Evolutionary conservation across 1,140 invertebrate species (phyloP), one percentile per base, ranked within the genome.

Genomic region (Macrocentrus cingulum): DNA sequence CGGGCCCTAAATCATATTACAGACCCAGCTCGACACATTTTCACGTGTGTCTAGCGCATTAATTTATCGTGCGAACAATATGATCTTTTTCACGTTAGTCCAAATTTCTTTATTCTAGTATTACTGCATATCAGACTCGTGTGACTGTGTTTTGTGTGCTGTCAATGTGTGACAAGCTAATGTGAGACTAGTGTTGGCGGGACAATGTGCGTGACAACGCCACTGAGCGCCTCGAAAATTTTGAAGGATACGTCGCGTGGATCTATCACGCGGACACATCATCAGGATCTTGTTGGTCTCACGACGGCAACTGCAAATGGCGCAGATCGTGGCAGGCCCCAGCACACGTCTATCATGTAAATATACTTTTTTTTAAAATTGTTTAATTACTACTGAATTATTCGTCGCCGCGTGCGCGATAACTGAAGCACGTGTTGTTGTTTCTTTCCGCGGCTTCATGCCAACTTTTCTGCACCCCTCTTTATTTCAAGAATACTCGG

Each of bases 341-440:
- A 71, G 45, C 76, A 77, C 67, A 79, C 76, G 59, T 79, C 77
- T 60, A 77, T 79, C 75, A 76, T 79, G 77, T 80, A 76, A 78
- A 70, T 76, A 71, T 51, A 52, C 39, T 39, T 22, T 18, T 52
- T 18, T 9, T 19, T 20, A 36, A 23, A n/a, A n/a, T n/a, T n/a
- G n/a, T n/a, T n/a, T n/a, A n/a, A n/a, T n/a, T n/a, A n/a, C n/a
- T n/a, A n/a, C n/a, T n/a, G n/a, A n/a, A 56, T 49, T 23, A 20
- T 48, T 29, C 45, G 1, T 48, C 23, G 7, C 6, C 8, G 19
- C 18, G 29, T 34, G 29, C 6, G 11, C 11, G 29, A 34, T 34
- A 6, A 7, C 6, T 34, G 6, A 34, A 56, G 55, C 46, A 57
- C 46, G 46, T 50, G 46, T 37, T 57, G 55, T 50, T 41, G 46